These are phyloP conservation scores for Diogma glabrata DNA, from an alignment of 2,888 invertebrate species.

Conservation along the genomic window DNA sequence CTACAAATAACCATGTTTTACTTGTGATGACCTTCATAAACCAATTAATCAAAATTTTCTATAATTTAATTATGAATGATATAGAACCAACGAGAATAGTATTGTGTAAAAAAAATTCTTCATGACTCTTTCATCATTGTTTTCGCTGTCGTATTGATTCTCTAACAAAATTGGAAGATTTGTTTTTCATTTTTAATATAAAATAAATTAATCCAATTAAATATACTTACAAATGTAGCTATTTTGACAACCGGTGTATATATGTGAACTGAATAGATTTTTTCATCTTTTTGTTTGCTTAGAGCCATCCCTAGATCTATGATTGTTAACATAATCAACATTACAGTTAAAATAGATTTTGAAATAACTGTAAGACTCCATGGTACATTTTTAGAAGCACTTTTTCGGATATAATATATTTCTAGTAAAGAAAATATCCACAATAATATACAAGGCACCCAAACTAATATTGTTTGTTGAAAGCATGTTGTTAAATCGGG, in stretches of 20 bases:
- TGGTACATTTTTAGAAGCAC: conserved; percentile 67
- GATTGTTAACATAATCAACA: conserved; percentile 53
- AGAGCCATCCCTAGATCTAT: conserved; percentile 55
- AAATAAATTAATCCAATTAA: too few relatives aligned
- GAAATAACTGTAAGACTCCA: conserved; percentile 60
- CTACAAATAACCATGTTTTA: too few relatives aligned
- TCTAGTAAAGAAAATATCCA: conserved; percentile 68
- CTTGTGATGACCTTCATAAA: too few relatives aligned
- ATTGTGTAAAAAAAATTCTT: too few relatives aligned
- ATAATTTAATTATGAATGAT: too few relatives aligned
- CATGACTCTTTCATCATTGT: too few relatives aligned
- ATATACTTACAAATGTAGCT: conserved; percentile 64
- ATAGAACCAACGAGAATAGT: too few relatives aligned
- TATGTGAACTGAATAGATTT: conserved; percentile 56
- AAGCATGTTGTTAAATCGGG: conserved; percentile 88
- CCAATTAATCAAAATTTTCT: too few relatives aligned
- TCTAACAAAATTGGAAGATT: too few relatives aligned
- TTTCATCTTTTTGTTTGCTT: conserved; percentile 41
- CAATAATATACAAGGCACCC: conserved; percentile 77
- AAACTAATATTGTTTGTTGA: conserved; percentile 78
- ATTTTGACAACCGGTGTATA: conserved; percentile 69
- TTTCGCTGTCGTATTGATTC: too few relatives aligned
- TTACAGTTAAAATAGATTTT: conserved; percentile 53
- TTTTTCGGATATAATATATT: conserved; percentile 59
- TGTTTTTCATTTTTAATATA: too few relatives aligned